Base-by-base conservation (phyloP, 2,888 invertebrate species). In the Achlya flavicornis region DNA sequence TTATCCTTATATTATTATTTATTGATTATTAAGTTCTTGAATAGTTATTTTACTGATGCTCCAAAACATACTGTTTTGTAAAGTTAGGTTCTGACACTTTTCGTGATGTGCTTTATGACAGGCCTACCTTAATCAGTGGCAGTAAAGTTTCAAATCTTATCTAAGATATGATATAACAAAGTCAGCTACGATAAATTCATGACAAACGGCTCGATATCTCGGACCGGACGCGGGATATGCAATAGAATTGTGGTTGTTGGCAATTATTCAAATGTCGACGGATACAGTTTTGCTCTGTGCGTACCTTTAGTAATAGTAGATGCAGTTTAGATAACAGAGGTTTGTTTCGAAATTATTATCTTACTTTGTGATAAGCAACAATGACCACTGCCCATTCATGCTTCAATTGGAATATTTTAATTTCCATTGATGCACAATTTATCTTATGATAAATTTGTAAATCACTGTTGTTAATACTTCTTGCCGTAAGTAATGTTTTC, bases 201-300 rank as follows among this genome's bases (percentile, higher is more conserved):
- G 60, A 26, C 60, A 58, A 63, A 58, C 58, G 16, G 63, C 59
- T 16, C 59, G 58, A 63, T 63, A 63, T 58, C 46, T 61, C 46
- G 11, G 61, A 35, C 19, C 16, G 11, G 59, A 57, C 61, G n/a
- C n/a, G 35, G 35, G 53, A 48, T 46, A 19, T 53, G 58, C 48
- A 33, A 46, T 46, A 61, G 59, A 63, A 59, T 59, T 35, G 62
- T 58, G 48, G 26, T 46, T 16, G 26, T n/a, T 46, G 32, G 46
- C 63, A 59, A 63, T 63, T 63, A 63, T 59, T 63, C 19, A 63
- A 63, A 63, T 63, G 58, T 48, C 59, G 58, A 59, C 59, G 48
- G 59, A 19, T 48, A 35, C 43, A 61, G 48, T 57, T 61, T 57
- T 53, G 57, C 57, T 61, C 57, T 53, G 46, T 46, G 48, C 12